Evolutionary conservation across 2,113 vertebrate species (phyloP).

Genomic region (Rutilus rutilus): DNA sequence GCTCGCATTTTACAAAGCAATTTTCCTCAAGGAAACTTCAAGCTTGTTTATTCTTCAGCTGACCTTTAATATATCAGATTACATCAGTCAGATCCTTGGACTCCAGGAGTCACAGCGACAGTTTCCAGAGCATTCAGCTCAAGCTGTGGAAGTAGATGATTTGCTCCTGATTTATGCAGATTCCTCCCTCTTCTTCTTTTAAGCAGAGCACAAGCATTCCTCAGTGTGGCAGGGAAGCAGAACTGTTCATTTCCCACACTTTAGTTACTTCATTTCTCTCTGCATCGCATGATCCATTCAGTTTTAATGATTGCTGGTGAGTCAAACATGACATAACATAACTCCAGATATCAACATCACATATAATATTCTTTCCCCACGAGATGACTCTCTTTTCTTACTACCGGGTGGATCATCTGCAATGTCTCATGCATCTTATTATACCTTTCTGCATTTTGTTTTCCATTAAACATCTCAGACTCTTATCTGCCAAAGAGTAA

Average conservation of each 20-base stretch:
- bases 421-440: slow-evolving; percentile 1
- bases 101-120: background rate
- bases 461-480: background rate
- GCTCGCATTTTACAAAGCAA: background rate
- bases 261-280: background rate
- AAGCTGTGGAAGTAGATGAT: background rate
- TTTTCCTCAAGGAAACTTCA: background rate
- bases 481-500: background rate
- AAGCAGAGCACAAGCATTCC: background rate
- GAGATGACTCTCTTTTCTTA: background rate
- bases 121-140: background rate
- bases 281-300: background rate
- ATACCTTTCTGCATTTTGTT: background rate
- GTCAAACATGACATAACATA: background rate
- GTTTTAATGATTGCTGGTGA: background rate
- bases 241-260: background rate
- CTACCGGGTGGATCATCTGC: background rate
- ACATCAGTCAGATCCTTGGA: background rate
- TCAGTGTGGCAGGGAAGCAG: background rate
- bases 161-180: slow-evolving; percentile 14
- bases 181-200: background rate
- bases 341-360: slow-evolving; percentile 1
- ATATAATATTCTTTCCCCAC: background rate
- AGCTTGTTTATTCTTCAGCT: background rate
- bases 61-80: background rate